Conservation (phyloP, 2,797 vertebrate genomes). For the Epinephelus awoara region DNA sequence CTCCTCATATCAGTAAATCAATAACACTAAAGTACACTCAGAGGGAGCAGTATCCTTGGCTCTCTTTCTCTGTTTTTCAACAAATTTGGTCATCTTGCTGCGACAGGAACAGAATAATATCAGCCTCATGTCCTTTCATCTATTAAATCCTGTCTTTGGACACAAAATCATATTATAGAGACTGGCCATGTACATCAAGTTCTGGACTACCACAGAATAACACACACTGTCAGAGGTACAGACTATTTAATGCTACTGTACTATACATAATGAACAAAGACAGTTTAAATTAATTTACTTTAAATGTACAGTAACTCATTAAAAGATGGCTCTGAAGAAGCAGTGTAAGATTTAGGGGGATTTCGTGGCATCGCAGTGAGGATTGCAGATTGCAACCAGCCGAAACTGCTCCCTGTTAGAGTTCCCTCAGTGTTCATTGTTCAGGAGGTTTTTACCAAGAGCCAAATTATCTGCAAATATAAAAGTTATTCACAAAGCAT, state of each 20-base stretch:
- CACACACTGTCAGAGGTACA: background rate
- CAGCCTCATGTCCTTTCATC: constrained; percentile 34
- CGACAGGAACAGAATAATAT: constrained; percentile 45
- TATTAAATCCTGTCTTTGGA: constrained; percentile 46
- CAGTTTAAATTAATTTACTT: background rate
- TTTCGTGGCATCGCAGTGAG: no score
- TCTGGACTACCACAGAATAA: background rate
- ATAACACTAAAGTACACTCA: constrained; percentile 53
- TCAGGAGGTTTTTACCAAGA: no score
- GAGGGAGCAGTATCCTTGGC: constrained; percentile 39
- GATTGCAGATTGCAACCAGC: no score
- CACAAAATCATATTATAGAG: constrained; percentile 21
- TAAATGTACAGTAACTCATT: background rate
- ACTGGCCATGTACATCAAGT: constrained; percentile 20
- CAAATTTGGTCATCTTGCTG: constrained; percentile 26
- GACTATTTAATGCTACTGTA: background rate
- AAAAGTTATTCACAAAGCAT: no score
- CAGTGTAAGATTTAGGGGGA: no score
- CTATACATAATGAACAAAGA: background rate
- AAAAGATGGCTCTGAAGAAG: background rate
- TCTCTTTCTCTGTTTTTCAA: constrained; percentile 32
- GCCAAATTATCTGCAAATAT: no score
- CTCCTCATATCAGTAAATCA: constrained; percentile 61
- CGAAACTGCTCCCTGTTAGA: no score
- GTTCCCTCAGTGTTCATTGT: no score